Evolutionary conservation across 2,113 vertebrate species (phyloP).

Genomic region (Anoura caudifer): DNA sequence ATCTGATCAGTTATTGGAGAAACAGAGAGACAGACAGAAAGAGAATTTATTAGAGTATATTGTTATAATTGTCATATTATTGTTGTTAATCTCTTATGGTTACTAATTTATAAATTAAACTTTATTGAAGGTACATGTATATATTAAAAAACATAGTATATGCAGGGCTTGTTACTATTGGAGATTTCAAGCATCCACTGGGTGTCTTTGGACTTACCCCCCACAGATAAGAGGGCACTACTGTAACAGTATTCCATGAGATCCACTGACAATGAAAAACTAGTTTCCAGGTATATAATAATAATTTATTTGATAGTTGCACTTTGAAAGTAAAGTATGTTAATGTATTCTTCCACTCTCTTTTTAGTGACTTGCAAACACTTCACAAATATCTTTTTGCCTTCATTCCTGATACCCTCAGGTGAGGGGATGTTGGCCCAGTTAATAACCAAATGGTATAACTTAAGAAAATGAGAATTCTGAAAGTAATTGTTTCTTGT

Average conservation of each 20-base stretch:
- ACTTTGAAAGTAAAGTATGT: background rate
- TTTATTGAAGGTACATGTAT: background rate
- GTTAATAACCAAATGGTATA: background rate
- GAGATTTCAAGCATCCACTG: background rate
- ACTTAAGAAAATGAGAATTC: slow-evolving; percentile 7
- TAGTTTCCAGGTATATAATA: background rate
- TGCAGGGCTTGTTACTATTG: background rate
- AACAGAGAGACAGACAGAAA: background rate
- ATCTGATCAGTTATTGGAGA: background rate
- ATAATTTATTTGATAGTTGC: background rate
- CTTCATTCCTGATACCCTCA: background rate
- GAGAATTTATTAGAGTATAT: background rate
- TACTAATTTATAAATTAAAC: background rate
- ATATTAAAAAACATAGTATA: background rate
- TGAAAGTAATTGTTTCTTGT: background rate
- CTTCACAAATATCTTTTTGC: background rate
- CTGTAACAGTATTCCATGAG: background rate
- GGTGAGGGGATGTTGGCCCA: background rate
- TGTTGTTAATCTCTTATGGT: background rate
- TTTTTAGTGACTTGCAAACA: background rate
- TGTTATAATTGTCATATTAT: background rate
- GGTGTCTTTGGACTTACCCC: too few relatives aligned
- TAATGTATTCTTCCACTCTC: background rate
- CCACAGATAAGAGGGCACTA: background rate
- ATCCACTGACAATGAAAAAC: background rate